Evolutionary conservation across 2,113 vertebrate genomes (phyloP), one percentile per base, ranked within the genome.

Genomic region (Bucco capensis): DNA sequence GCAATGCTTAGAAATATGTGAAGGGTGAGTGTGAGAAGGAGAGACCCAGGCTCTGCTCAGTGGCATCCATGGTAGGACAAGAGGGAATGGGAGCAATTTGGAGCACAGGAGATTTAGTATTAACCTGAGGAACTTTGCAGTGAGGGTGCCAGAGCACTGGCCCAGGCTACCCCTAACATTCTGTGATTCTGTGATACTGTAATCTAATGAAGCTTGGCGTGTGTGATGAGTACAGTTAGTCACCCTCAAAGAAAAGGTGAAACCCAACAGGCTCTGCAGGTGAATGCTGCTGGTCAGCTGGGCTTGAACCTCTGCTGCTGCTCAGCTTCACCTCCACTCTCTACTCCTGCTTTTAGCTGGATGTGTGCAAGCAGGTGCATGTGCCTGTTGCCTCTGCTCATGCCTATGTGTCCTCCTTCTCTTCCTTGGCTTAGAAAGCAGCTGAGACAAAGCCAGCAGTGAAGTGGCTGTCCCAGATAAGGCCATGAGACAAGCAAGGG

Each of bases 261-360:
- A 86, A 83, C 69, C 81, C 74, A 83, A 91, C 92, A 84, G 92
- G 92, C 92, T 73, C 92, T 67, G 93, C 89, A 95, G 89, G 96
- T 95, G 96, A 92, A 95, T 94, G 94, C 86, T 74, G 83, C 83
- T 95, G 88, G 91, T 93, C 28, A 66, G 66, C 80, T 57, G 87
- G 69, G 80, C 61, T 21, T 5, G 61, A 73, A 22, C 83, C 53
- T 96, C 76, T 56, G 82, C 90, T 96, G 62, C 94, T 95, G 86
- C 90, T 95, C 88, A 94, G 74, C 90, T 70, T 95, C 94, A 95
- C 67, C 69, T 2, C 90, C 53, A 61, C 88, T 24, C 65, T 7
- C 16, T 30, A 9, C 65, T 86, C 60, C 50, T 47, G 50, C 75
- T 24, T 64, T 18, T 16, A 47, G 6, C 83, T 49, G 44, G 51